Conservation (phyloP, 2,797 vertebrate genomes). For the Peromyscus aztecus region DNA sequence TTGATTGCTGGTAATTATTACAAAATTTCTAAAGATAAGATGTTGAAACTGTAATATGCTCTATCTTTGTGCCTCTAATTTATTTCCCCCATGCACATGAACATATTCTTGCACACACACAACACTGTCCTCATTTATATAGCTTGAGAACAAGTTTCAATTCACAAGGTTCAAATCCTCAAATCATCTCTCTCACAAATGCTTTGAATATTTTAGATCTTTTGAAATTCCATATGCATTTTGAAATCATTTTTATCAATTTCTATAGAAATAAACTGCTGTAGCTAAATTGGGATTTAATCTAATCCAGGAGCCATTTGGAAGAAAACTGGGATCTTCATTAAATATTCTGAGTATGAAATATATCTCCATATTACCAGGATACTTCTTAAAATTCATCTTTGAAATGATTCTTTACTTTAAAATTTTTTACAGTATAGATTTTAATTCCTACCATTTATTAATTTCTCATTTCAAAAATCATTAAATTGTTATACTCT, state of each 20-base stretch:
- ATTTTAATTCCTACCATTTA: neutral
- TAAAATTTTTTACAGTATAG: neutral
- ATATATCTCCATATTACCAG: neutral
- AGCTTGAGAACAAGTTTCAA: neutral
- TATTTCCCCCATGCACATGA: neutral
- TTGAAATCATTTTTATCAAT: neutral
- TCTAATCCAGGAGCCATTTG: neutral
- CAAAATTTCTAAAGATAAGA: neutral
- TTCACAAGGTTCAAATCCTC: neutral
- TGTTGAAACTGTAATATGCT: neutral
- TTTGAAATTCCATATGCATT: neutral
- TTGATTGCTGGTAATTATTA: neutral
- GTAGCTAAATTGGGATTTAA: neutral
- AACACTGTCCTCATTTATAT: neutral
- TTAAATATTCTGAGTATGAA: neutral
- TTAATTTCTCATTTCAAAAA: neutral
- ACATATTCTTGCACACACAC: neutral
- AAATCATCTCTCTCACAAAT: neutral
- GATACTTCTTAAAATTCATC: neutral
- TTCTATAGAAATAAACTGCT: neutral
- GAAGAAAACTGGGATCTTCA: neutral
- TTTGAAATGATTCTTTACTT: neutral
- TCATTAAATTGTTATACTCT: neutral
- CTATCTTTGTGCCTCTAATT: neutral
- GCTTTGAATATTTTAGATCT: neutral